Conservation (phyloP, 2,888 invertebrate species). For the Galeopsomyia nigrocyanea region DNA sequence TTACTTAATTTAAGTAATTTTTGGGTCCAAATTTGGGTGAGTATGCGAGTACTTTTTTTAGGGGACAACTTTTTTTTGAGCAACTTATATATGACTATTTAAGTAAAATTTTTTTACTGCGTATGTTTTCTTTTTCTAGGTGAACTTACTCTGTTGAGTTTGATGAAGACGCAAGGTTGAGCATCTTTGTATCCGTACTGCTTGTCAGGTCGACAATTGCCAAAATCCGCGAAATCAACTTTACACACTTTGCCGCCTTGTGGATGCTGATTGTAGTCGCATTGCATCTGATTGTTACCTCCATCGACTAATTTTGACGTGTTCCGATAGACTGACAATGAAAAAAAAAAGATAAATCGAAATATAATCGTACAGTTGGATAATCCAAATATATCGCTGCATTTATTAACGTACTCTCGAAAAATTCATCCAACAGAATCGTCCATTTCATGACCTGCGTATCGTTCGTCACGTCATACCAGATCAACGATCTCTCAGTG, state of each 20-base stretch:
- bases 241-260: slow-evolving; percentile 72
- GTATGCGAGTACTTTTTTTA: too few species aligned
- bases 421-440: slow-evolving; percentile 71
- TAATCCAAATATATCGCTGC: background rate
- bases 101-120: too few species aligned
- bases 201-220: slow-evolving; percentile 70
- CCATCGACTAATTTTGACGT: slow-evolving; percentile 63
- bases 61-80: too few species aligned
- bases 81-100: too few species aligned
- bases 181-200: slow-evolving; percentile 80
- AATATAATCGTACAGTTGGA: background rate
- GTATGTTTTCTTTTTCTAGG: too few species aligned
- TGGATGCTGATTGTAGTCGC: slow-evolving; percentile 70
- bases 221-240: slow-evolving; percentile 68
- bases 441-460: slow-evolving; percentile 73
- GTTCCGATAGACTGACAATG: slow-evolving; percentile 65
- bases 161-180: slow-evolving; percentile 87
- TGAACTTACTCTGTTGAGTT: slow-evolving; percentile 82
- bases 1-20: too few species aligned
- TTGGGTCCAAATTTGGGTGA: too few species aligned
- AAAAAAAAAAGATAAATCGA: background rate
- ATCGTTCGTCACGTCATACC: slow-evolving; percentile 72
- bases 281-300: slow-evolving; percentile 72
- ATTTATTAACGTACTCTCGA: slow-evolving; percentile 69
- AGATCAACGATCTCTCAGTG: slow-evolving; percentile 75